These are phyloP conservation scores for Leptestheria dahalacensis DNA, from an alignment of 1,140 invertebrate genomes.

Conservation along the genomic window DNA sequence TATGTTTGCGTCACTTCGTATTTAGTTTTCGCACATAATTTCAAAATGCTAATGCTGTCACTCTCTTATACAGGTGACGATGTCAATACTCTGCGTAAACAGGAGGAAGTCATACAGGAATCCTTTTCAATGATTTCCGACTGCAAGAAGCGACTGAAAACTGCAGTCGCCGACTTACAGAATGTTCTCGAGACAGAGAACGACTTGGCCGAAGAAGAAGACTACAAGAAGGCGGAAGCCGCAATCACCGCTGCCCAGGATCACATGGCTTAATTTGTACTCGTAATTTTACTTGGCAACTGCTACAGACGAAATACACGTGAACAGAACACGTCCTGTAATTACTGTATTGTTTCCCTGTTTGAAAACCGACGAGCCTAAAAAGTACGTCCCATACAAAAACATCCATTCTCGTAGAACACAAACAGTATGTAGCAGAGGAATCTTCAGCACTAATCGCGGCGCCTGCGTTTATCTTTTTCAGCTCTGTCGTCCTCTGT, in stretches of 20 bases:
- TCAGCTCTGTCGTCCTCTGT: slow-evolving; percentile 27
- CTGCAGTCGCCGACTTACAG: slow-evolving; percentile 57
- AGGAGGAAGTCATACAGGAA: slow-evolving; percentile 74
- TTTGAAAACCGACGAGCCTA: too few species aligned
- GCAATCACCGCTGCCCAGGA: background rate
- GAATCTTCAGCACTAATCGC: slow-evolving; percentile 16
- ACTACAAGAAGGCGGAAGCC: slow-evolving; percentile 43
- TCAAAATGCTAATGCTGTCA: background rate
- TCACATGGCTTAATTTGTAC: background rate
- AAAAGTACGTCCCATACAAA: background rate
- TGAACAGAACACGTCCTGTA: too few species aligned
- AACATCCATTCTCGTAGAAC: too few species aligned
- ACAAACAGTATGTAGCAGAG: background rate
- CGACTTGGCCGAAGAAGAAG: slow-evolving; percentile 57
- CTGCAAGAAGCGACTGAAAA: slow-evolving; percentile 52
- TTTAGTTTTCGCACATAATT: background rate
- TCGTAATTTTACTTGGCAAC: too few species aligned
- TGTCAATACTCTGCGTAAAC: slow-evolving; percentile 67
- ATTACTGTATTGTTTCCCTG: too few species aligned
- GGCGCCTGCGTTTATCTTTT: slow-evolving; percentile 22
- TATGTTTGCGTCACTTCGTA: background rate
- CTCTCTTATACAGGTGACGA: slow-evolving; percentile 42
- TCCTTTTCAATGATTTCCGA: slow-evolving; percentile 79
- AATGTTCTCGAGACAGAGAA: slow-evolving; percentile 51
- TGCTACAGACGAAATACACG: too few species aligned